A percentile compares a stretch with the other conserved stretches of the same genome.
Conservation (phyloP, 2,888 invertebrate genomes). For the Leucophora obtusa region DNA sequence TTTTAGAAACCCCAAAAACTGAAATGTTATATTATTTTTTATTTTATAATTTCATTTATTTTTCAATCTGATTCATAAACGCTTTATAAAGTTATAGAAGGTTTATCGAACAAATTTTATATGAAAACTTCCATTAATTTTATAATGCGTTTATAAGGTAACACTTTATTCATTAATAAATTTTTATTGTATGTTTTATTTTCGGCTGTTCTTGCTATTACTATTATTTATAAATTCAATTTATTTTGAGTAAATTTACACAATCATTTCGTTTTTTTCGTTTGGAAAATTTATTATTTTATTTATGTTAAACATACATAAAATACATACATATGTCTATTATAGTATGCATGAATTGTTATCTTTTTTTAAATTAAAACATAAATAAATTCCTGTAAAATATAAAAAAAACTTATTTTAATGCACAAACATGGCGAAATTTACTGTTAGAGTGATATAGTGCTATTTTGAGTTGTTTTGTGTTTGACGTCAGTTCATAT, state of each 20-base stretch:
- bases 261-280: neutral
- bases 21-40: constrained; percentile 6
- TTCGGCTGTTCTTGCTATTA: neutral
- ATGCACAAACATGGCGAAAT: neutral
- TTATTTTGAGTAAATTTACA: neutral
- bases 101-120: no score
- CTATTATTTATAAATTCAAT: constrained; percentile 18
- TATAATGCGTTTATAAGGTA: no score
- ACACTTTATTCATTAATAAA: constrained; percentile 6
- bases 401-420: constrained; percentile 3
- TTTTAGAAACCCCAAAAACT: neutral
- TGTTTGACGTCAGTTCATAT: no score
- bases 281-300: constrained; percentile 25
- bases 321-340: constrained; percentile 4
- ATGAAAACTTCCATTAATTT: no score
- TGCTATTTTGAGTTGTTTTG: no score
- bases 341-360: constrained; percentile 49
- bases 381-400: constrained; percentile 52
- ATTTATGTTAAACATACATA: constrained; percentile 9
- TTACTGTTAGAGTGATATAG: no score
- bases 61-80: neutral
- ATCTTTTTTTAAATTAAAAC: constrained; percentile 47
- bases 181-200: neutral
- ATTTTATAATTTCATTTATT: neutral
- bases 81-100: no score